Percentiles rank a stretch among this genome's conserved stretches.
These are phyloP conservation scores for Episyrphus balteatus DNA, from an alignment of 1,140 invertebrate species.

Conservation along the genomic window DNA sequence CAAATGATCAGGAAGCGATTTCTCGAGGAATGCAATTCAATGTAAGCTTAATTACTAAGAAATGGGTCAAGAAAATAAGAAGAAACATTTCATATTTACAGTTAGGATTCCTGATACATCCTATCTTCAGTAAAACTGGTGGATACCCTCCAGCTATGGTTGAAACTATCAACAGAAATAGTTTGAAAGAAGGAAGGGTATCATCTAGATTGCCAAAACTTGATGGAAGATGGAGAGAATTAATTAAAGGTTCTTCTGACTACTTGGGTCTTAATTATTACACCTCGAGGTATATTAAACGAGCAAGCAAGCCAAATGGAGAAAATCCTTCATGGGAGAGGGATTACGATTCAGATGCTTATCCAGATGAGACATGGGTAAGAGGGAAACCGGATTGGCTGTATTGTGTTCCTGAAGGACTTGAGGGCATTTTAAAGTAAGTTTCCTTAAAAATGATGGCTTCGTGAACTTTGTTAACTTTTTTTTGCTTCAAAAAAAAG, in stretches of 20 bases:
- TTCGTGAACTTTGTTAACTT: neutral
- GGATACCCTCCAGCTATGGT: constrained; percentile 52
- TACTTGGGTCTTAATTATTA: constrained; percentile 49
- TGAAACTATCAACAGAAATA: constrained; percentile 40
- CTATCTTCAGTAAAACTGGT: constrained; percentile 45
- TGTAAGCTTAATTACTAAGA: constrained; percentile 15
- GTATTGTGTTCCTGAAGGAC: constrained; percentile 17
- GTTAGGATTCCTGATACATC: constrained; percentile 51
- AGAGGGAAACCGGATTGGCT: constrained; percentile 38
- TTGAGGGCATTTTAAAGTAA: constrained; percentile 43
- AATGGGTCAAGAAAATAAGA: neutral
- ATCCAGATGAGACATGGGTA: constrained; percentile 35
- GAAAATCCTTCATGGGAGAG: constrained; percentile 22
- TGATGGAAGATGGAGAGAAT: constrained; percentile 32
- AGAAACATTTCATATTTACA: constrained; percentile 19
- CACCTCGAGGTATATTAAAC: constrained; percentile 34
- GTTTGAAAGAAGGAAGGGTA: constrained; percentile 38
- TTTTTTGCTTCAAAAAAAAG: constrained; percentile 33
- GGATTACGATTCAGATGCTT: constrained; percentile 23
- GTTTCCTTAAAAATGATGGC: constrained; percentile 9
- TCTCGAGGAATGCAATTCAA: constrained; percentile 40
- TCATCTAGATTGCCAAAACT: constrained; percentile 43
- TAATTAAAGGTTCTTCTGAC: constrained; percentile 41
- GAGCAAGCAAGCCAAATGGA: constrained; percentile 6
- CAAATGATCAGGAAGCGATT: constrained; percentile 31